phyloP scores from a whole-genome alignment of 1,140 invertebrate species.

The Elysia chlorotica region DNA sequence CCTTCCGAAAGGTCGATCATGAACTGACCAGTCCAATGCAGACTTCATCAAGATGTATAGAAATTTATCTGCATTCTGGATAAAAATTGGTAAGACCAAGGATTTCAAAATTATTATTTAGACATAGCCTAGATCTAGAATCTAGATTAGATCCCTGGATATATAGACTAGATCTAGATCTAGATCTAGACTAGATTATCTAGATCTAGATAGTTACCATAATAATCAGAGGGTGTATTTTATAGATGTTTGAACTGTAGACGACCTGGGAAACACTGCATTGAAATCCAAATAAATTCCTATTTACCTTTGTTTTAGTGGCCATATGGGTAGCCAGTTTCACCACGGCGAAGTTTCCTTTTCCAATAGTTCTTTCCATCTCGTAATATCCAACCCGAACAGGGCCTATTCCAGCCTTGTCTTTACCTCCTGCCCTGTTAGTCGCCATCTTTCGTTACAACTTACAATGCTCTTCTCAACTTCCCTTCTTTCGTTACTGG shows the following conservation, averaged over 20 bases:
- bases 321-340: constrained; percentile 92
- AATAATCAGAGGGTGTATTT: too few relatives aligned
- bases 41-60: too few relatives aligned
- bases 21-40: too few relatives aligned
- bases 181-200: neutral
- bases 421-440: constrained; percentile 36
- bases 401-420: constrained; percentile 38
- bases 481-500: constrained; percentile 15
- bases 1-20: too few relatives aligned
- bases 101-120: too few relatives aligned
- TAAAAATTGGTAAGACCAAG: too few relatives aligned
- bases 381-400: constrained; percentile 86
- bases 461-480: too few relatives aligned
- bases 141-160: neutral
- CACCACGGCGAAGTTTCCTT: constrained; percentile 96
- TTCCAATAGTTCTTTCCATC: constrained; percentile 93
- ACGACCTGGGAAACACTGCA: too few relatives aligned
- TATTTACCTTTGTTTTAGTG: constrained; percentile 91
- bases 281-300: too few relatives aligned
- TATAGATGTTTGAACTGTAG: too few relatives aligned
- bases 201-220: neutral
- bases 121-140: neutral
- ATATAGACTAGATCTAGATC: neutral
- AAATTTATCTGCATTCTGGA: too few relatives aligned
- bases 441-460: constrained; percentile 53